Evolutionary conservation across 2,797 vertebrate genomes (phyloP).

Genomic region (Epinephelus awoara): DNA sequence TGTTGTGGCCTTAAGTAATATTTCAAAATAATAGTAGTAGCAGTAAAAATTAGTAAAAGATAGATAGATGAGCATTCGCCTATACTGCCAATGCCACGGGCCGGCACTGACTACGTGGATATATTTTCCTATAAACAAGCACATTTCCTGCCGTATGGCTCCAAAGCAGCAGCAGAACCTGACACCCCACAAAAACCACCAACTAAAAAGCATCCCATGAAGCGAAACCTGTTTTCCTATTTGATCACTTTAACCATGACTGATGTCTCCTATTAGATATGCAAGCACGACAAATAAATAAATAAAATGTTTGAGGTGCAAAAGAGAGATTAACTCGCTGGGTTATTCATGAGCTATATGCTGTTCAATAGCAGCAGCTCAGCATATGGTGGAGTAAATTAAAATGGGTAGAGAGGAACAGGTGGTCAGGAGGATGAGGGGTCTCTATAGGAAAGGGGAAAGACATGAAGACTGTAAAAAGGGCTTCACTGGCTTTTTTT

Average conservation of each 20-base stretch:
- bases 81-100: no score
- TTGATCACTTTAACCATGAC: conserved; percentile 76
- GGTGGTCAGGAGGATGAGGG: conserved; percentile 81
- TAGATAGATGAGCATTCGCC: no score
- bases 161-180: not conserved
- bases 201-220: not conserved
- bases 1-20: no score
- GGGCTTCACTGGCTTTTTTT: not conserved
- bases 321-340: conserved; percentile 69
- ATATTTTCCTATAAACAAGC: no score
- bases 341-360: conserved; percentile 84
- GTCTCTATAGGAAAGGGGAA: conserved; percentile 16
- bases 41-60: no score
- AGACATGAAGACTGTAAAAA: not conserved
- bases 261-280: conserved; percentile 79
- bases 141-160: not conserved
- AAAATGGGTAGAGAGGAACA: conserved; percentile 86
- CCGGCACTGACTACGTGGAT: no score
- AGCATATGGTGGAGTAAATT: conserved; percentile 89
- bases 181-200: not conserved
- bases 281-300: conserved; percentile 43
- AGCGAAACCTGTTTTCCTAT: conserved; percentile 11
- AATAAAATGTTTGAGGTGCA: conserved; percentile 30
- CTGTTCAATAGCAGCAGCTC: conserved; percentile 72
- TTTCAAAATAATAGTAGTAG: no score